Evolutionary conservation across 2,113 vertebrate genomes (phyloP).

Genomic region (Toxostoma redivivum): DNA sequence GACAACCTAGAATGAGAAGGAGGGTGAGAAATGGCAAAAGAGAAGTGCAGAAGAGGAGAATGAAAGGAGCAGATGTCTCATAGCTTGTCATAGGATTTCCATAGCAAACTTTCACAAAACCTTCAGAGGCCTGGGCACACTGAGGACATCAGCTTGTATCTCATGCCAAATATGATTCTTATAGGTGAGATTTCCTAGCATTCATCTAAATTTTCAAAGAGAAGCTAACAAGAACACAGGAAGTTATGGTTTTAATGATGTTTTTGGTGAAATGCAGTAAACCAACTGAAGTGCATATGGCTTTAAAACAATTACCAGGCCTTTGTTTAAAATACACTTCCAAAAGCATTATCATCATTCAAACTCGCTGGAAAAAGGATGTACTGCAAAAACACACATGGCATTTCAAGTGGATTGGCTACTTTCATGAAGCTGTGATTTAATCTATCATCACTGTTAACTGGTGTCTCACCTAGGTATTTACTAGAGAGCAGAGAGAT

Average conservation of each 20-base stretch:
- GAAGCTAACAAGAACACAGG: not conserved
- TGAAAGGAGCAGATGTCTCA: not conserved
- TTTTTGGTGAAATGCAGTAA: not conserved
- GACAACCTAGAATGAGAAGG: not conserved
- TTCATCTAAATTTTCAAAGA: not conserved
- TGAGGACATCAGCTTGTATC: not conserved
- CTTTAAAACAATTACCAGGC: not conserved
- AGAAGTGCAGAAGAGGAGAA: not conserved
- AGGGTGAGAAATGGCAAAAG: not conserved
- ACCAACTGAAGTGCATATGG: not conserved
- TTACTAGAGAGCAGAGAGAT: not conserved
- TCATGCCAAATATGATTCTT: not conserved
- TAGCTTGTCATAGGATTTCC: not conserved
- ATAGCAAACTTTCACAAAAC: not conserved
- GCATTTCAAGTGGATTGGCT: not conserved
- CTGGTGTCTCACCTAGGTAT: not conserved
- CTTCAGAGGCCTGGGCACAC: fast-evolving
- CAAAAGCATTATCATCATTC: not conserved
- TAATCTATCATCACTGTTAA: not conserved
- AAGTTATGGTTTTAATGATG: not conserved
- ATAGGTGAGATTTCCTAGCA: not conserved
- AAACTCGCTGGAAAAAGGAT: not conserved
- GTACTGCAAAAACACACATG: not conserved
- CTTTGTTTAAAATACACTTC: not conserved
- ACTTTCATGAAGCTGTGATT: not conserved